Conservation (phyloP, 1,140 invertebrate genomes). For the Pseudoatta argentina region DNA sequence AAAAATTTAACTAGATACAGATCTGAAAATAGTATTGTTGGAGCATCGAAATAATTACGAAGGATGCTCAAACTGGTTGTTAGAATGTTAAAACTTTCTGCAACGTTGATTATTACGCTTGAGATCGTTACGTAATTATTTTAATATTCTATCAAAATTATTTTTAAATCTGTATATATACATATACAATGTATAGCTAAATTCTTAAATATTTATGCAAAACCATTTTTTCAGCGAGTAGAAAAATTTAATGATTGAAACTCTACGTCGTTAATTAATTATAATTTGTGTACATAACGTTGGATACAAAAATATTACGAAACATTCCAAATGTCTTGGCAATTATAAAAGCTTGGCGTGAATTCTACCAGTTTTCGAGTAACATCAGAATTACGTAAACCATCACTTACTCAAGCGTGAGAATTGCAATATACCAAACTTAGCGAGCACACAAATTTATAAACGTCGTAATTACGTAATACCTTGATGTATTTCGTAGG, state of each 20-base stretch:
- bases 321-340: not conserved
- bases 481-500: conserved; percentile 1
- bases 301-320: not conserved
- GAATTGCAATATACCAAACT: conserved; percentile 39
- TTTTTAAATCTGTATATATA: no score
- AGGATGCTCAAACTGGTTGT: no score
- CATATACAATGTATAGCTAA: no score
- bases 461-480: conserved; percentile 36
- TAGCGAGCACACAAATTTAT: conserved; percentile 34
- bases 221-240: no score
- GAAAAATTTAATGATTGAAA: not conserved
- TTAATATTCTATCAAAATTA: no score
- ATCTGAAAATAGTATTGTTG: no score
- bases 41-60: no score
- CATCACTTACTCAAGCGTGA: conserved; percentile 16
- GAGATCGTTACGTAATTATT: no score
- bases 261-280: conserved; percentile 1
- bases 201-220: no score
- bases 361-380: conserved; percentile 2
- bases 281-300: not conserved
- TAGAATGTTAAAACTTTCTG: no score
- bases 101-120: no score
- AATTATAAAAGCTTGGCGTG: conserved; percentile 7
- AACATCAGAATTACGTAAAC: conserved; percentile 30
- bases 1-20: no score